These are phyloP conservation scores for Catagonus wagneri DNA, from an alignment of 2,113 vertebrate genomes.

Conservation along the genomic window DNA sequence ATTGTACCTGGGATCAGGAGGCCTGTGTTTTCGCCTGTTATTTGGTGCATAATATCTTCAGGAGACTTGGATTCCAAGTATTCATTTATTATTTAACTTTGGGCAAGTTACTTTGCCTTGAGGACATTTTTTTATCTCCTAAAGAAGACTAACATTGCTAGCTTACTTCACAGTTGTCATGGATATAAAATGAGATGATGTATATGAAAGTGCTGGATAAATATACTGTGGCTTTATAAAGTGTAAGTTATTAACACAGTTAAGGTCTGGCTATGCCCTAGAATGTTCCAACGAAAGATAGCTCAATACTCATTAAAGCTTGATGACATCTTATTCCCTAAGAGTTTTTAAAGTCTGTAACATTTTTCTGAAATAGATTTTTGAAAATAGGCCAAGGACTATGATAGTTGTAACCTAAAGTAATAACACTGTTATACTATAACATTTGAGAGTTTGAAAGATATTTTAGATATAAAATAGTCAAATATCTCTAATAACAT, in stretches of 20 bases:
- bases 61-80: background rate
- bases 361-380: constrained; percentile 20
- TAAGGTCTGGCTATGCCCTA: constrained; percentile 2
- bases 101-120: background rate
- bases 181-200: background rate
- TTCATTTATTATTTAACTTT: background rate
- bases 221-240: constrained; percentile 37
- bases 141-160: background rate
- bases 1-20: background rate
- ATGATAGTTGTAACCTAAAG: background rate
- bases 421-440: background rate
- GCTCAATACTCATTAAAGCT: constrained; percentile 53
- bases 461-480: constrained; percentile 1
- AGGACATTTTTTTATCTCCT: constrained; percentile 10
- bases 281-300: constrained; percentile 28
- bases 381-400: constrained; percentile 16
- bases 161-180: constrained; percentile 12
- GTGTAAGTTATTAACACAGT: constrained; percentile 45
- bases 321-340: constrained; percentile 36
- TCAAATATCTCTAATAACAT: constrained; percentile 23
- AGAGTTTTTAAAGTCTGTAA: background rate
- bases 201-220: background rate
- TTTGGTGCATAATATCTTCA: background rate
- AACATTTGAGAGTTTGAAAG: constrained; percentile 11
- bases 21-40: background rate